Percentiles rank a stretch among this genome's conserved stretches.
phyloP scores from a whole-genome alignment of 2,797 vertebrate genomes.

The Malacoctenus gilli region DNA sequence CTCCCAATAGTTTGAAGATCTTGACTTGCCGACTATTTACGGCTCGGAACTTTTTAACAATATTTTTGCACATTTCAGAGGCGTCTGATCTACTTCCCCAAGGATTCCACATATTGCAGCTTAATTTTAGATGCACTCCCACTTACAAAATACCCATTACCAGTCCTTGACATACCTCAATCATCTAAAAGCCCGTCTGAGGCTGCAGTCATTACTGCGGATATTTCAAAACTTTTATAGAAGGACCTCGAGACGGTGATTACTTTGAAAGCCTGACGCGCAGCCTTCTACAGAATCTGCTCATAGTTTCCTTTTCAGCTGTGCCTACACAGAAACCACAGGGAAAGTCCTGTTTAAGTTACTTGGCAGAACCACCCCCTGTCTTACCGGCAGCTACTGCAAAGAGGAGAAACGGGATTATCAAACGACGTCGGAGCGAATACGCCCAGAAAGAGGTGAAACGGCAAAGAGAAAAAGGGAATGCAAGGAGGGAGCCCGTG shows the following conservation, averaged over 20 bases:
- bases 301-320: conserved; percentile 41
- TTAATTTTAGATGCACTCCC: conserved; percentile 7
- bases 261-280: conserved; percentile 39
- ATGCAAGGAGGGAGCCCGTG: conserved; percentile 26
- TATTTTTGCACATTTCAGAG: no score
- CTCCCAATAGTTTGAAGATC: no score
- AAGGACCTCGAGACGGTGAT: conserved; percentile 26
- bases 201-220: conserved; percentile 27
- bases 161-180: conserved; percentile 25
- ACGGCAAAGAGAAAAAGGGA: conserved; percentile 16
- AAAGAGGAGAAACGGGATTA: conserved; percentile 20
- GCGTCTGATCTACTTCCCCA: no score
- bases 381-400: conserved; percentile 30
- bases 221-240: conserved; percentile 45
- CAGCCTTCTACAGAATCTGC: conserved; percentile 23
- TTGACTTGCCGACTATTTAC: no score
- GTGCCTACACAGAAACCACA: conserved; percentile 22
- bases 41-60: no score
- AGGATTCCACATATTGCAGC: conserved; percentile 21
- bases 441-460: conserved; percentile 3
- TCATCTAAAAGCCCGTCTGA: conserved; percentile 36
- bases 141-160: conserved; percentile 18
- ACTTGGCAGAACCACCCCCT: conserved; percentile 32
- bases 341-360: conserved; percentile 45
- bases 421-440: conserved; percentile 32